Evolutionary conservation across 1,140 invertebrate genomes (phyloP).

Genomic region (Patella vulgata): DNA sequence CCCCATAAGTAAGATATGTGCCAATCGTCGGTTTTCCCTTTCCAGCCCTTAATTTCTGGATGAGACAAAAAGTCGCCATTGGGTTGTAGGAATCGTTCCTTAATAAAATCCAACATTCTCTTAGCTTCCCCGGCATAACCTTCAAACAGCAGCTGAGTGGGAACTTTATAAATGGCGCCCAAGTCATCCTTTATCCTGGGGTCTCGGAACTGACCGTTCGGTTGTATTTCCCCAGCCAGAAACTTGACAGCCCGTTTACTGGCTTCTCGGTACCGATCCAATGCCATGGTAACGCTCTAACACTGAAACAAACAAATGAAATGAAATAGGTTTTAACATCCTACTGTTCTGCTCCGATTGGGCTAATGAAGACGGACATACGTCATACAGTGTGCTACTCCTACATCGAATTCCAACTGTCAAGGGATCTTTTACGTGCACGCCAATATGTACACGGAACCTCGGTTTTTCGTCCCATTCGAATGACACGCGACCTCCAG

Average conservation of each 20-base stretch:
- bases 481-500: too few relatives aligned
- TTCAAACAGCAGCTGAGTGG: background rate
- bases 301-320: too few relatives aligned
- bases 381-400: too few relatives aligned
- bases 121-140: background rate
- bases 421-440: too few relatives aligned
- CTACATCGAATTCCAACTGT: too few relatives aligned
- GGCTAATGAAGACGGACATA: too few relatives aligned
- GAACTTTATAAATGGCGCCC: conserved; percentile 9
- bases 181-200: background rate
- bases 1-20: conserved; percentile 1
- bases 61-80: conserved; percentile 7
- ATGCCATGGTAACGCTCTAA: too few relatives aligned
- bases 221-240: background rate
- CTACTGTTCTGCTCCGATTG: too few relatives aligned
- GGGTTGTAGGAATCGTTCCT: conserved; percentile 4
- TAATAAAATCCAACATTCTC: background rate
- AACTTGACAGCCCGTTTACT: background rate
- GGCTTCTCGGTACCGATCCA: conserved; percentile 2
- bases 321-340: too few relatives aligned
- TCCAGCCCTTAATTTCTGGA: conserved; percentile 5
- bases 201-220: conserved; percentile 1
- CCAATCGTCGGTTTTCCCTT: conserved; percentile 4
- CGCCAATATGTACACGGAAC: too few relatives aligned
- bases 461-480: too few relatives aligned